Base-by-base conservation (phyloP, 1,140 invertebrate genomes). In the Neuroterus valhalla region DNA sequence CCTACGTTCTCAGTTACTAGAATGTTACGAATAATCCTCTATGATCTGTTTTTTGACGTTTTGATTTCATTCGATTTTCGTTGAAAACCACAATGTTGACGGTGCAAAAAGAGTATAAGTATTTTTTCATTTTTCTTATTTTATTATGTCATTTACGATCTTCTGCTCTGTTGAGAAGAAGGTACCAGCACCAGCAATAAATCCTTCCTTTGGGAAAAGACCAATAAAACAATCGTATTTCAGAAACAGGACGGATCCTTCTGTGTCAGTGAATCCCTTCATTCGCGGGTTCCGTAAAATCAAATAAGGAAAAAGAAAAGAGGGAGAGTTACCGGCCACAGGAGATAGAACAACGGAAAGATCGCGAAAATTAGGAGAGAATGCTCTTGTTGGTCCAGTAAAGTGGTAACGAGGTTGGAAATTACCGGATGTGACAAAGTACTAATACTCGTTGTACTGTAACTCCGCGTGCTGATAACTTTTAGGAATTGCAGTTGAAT, bases 361-460 rank as follows among this genome's bases (percentile, higher is more conserved):
- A 48, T 71, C 42, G 66, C 21, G 46, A 44, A 68, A 75, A 76
- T 80, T 71, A 43, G 52, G 70, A 68, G 23, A 70, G 72, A 68
- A 52, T 43, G 50, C 55, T 62, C 70, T 44, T 62, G 62, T 43
- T 44, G 68, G 68, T 55, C 45, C 68, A 66, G 44, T 21, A 12
- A 76, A 77, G 67, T 77, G 76, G 74, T 77, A 81, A 81, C 73
- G 73, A 78, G 80, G 73, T 77, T 66, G 74, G 79, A 81, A 73
- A 77, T 79, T 74, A 76, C 74, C 67, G 78, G 76, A 82, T 80
- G 81, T 78, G 79, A 82, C 68, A 75, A 76, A 73, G 69, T 76
- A 68, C 48, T 55, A 42, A 66, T 55, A 68, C 66, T 55, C 42
- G 74, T 66, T 31, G 62, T 38, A 38, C 71, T 43, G 48, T 50